Evolutionary conservation across 64 coral and sea anemone genomes (phyloP), one percentile per base, ranked within the genome.

Genomic region (Montipora cactus): DNA sequence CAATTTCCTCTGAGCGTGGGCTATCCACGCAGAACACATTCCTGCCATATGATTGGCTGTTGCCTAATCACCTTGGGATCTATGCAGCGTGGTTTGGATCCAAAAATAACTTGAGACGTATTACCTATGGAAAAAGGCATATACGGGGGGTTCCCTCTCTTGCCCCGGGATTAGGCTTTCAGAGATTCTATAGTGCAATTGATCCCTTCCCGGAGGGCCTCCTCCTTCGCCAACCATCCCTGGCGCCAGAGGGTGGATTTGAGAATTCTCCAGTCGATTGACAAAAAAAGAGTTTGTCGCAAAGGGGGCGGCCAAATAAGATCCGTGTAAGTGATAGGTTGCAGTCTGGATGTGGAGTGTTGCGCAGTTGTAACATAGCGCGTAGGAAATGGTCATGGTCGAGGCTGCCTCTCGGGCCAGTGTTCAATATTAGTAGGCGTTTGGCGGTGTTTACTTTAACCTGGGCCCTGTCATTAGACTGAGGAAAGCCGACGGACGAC

Each of bases 181-280:
- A 93, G 75, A 16, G 91, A 79, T 45, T 93, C 91, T 4, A 74
- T 80, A 23, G 91, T 93, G 61, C 91, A 74, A 0, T 82, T 67
- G 23, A 93, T 47, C 28, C 91, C 47, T 50, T 82, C 71, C 44
- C 57, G 84, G 81, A 93, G 74, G 74, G 91, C 91, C 7, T 93
- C 91, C 47, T 88, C 91, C 72, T 93, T 93, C 49, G 91, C 91
- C 6, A 75, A 74, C 91, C 91, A 93, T 51, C 75, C 91, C 83
- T 93, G 57, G 50, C 81, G 82, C 81, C 81, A 93, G 19, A 84
- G 91, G 82, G 16, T 83, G 50, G 51, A 93, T 78, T 28, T 93
- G 52, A 14, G 82, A 83, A n/a, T 92, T 92, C 69, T 92, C 90
- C 19, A 91, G 77, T 10, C 59, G 57, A 64, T 73, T 88, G 79